Evolutionary conservation across 2,888 invertebrate species (phyloP).

Genomic region (Lithophane semibrunnea): DNA sequence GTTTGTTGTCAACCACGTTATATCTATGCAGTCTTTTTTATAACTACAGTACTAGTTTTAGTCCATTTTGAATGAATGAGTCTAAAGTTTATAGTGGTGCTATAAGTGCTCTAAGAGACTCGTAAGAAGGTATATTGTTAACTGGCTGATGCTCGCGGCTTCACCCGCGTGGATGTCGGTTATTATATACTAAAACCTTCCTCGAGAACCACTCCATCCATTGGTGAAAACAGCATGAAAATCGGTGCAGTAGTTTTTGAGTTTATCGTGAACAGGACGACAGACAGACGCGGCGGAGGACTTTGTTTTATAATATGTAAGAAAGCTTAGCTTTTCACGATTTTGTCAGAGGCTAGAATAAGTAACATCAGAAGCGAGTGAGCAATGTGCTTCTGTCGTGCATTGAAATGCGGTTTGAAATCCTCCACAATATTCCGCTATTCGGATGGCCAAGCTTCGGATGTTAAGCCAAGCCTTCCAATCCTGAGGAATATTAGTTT

Average conservation of each 20-base stretch:
- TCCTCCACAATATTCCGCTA: background rate
- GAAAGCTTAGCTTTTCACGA: background rate
- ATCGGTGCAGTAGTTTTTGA: no score
- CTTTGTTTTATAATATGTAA: no score
- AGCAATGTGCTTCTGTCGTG: background rate
- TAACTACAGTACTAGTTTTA: background rate
- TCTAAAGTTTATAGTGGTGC: background rate
- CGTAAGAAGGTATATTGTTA: background rate
- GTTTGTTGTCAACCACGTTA: background rate
- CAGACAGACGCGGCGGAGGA: no score
- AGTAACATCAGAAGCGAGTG: background rate
- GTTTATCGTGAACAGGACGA: no score
- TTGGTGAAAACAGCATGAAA: no score
- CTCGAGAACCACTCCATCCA: no score
- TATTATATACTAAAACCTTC: no score
- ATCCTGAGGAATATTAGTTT: background rate
- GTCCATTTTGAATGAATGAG: background rate
- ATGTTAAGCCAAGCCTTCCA: background rate
- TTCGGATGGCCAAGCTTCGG: no score
- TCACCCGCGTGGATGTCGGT: no score
- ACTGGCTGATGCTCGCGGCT: no score
- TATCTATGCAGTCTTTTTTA: background rate
- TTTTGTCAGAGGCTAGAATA: no score
- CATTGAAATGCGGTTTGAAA: background rate
- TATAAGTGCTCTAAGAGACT: no score